A percentile compares a stretch with the other conserved stretches of the same genome.
These are phyloP conservation scores for Drosophila ironensis DNA, from an alignment of 1,140 invertebrate species.

Conservation along the genomic window DNA sequence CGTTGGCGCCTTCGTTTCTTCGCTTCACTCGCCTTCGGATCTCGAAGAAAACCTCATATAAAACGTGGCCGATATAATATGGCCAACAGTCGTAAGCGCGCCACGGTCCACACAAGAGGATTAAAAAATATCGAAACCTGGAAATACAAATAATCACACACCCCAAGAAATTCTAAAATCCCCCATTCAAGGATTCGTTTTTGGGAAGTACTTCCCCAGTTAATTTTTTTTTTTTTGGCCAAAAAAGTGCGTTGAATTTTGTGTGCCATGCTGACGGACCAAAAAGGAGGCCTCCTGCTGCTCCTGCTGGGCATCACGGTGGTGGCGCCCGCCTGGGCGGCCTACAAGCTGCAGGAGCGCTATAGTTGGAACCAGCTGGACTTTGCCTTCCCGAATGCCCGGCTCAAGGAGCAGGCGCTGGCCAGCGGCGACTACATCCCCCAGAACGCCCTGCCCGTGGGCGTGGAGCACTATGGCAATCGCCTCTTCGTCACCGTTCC, in stretches of 20 bases:
- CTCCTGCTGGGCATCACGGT: slow-evolving; percentile 11
- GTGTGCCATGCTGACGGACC: slow-evolving; percentile 18
- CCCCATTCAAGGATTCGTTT: not conserved
- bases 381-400: slow-evolving; percentile 86
- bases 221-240: slow-evolving; percentile 3
- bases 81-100: slow-evolving; percentile 67
- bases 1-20: not conserved
- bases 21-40: slow-evolving; percentile 10
- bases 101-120: slow-evolving; percentile 48
- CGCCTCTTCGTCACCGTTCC: slow-evolving; percentile 91
- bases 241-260: slow-evolving; percentile 5
- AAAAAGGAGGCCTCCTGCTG: slow-evolving; percentile 9
- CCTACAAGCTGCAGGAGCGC: slow-evolving; percentile 86
- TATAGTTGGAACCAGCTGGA: slow-evolving; percentile 90
- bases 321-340: slow-evolving; percentile 51
- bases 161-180: not conserved
- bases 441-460: slow-evolving; percentile 89
- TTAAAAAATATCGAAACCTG: slow-evolving; percentile 1
- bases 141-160: not conserved
- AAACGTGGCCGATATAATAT: slow-evolving; percentile 51
- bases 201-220: not conserved
- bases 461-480: slow-evolving; percentile 89
- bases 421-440: slow-evolving; percentile 86
- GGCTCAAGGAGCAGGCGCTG: slow-evolving; percentile 85
- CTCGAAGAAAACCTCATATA: slow-evolving; percentile 69